Evolutionary conservation across 1,140 invertebrate species (phyloP), one percentile per base, ranked within the genome.

Genomic region (Oryctes rhinoceros): DNA sequence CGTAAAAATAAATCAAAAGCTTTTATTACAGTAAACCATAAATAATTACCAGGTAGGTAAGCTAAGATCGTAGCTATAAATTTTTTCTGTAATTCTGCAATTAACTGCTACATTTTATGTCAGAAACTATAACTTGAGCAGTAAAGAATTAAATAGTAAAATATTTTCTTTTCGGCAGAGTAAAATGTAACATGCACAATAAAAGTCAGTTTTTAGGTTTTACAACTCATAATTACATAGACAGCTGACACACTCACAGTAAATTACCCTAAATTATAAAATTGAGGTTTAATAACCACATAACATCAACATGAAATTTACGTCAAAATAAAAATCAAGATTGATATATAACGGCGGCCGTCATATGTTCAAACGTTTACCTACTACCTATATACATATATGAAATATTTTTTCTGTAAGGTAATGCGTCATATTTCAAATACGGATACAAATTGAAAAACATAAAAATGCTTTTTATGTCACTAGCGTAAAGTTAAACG

Each of bases 151-250:
- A 18, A 59, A 59, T 59, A 18, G 53, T 6, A 6, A 59, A 59
- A 59, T 18, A 59, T 59, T 59, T n/a, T 44, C 15, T 15, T 59
- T 18, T 59, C 15, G 24, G 20, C 13, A 30, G 20, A 7, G 24
- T 37, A 24, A 71, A 15, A 71, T 37, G 20, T 35, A 71, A 24
- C 24, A 30, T 24, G 13, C 18, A 71, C 65, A 24, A 35, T 71
- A 71, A 71, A 71, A 35, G 65, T 71, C 65, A 35, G 35, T 35
- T 35, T 71, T 11, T 71, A 15, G 20, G 13, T 30, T 71, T 71
- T 71, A 71, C 20, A 71, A 71, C 65, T 71, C 65, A 71, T 30
- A 71, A 71, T 71, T 37, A 71, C 65, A 24, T 35, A 37, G 24
- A 71, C 65, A 35, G 65, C 65, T 24, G 9, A 9, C 11, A 37